A percentile compares a stretch with the other conserved stretches of the same genome.
Evolutionary conservation across 2,113 vertebrate genomes (phyloP).

Genomic region (Caretta caretta): DNA sequence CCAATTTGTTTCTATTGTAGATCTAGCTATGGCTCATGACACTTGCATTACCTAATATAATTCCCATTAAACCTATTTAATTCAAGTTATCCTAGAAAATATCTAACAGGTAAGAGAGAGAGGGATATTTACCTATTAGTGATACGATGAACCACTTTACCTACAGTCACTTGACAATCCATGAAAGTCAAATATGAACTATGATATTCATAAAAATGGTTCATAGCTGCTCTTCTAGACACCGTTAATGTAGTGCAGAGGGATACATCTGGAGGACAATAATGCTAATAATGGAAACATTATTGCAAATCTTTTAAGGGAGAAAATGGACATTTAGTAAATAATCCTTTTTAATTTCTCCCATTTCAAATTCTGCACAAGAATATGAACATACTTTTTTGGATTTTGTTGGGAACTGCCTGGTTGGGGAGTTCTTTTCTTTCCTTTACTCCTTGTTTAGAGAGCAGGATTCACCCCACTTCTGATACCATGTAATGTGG

Average conservation of each 20-base stretch:
- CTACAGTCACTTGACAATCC: background rate
- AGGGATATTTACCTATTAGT: background rate
- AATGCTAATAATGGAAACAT: background rate
- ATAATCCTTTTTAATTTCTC: background rate
- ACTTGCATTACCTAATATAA: background rate
- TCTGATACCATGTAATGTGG: background rate
- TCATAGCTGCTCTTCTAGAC: background rate
- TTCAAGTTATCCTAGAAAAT: background rate
- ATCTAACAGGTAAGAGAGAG: background rate
- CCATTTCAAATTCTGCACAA: background rate
- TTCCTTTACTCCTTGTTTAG: background rate
- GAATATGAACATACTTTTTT: background rate
- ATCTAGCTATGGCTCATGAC: background rate
- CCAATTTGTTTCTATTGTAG: background rate
- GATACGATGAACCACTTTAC: background rate
- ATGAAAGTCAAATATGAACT: background rate
- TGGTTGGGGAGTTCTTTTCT: background rate
- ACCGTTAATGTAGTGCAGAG: background rate
- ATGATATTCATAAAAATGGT: background rate
- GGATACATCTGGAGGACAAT: background rate
- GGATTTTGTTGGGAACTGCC: background rate
- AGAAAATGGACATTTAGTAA: background rate
- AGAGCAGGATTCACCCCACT: background rate
- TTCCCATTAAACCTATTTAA: background rate
- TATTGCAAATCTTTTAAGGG: background rate